Conservation (phyloP, 2,888 invertebrate genomes). For the Tenthredo amoena region DNA sequence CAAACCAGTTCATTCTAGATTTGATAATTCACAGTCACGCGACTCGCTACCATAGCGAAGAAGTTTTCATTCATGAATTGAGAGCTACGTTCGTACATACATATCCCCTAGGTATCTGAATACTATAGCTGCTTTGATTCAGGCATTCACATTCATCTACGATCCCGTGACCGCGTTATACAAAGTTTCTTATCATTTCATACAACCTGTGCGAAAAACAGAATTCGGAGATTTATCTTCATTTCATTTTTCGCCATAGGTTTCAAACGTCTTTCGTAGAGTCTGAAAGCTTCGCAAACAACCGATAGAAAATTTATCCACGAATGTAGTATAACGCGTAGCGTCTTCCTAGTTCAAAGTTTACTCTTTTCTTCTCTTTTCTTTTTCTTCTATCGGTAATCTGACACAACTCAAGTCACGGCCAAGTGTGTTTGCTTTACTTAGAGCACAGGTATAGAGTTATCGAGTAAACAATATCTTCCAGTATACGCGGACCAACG, state of each 20-base stretch:
- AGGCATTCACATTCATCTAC: not conserved
- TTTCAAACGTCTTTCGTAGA: not conserved
- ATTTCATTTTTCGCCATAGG: not conserved
- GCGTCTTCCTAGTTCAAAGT: not conserved
- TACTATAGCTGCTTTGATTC: not conserved
- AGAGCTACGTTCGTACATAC: slow-evolving; percentile 55
- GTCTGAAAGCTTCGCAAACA: not conserved
- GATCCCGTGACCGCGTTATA: not conserved
- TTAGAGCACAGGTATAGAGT: not conserved
- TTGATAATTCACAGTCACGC: slow-evolving; percentile 57
- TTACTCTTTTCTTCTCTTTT: not conserved
- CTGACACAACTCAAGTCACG: not conserved
- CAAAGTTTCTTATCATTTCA: not conserved
- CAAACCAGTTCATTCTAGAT: slow-evolving; percentile 51
- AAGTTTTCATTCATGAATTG: slow-evolving; percentile 66
- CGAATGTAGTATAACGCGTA: not conserved
- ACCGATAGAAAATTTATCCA: not conserved
- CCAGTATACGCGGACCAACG: not conserved
- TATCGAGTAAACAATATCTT: not conserved
- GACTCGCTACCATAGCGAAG: slow-evolving; percentile 56
- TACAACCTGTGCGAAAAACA: not conserved
- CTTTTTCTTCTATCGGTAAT: not conserved
- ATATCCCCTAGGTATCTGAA: not conserved
- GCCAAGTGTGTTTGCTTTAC: not conserved
- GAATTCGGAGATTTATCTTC: not conserved